Base-by-base conservation (phyloP, 2,797 vertebrate genomes). In the Spheniscus humboldti region DNA sequence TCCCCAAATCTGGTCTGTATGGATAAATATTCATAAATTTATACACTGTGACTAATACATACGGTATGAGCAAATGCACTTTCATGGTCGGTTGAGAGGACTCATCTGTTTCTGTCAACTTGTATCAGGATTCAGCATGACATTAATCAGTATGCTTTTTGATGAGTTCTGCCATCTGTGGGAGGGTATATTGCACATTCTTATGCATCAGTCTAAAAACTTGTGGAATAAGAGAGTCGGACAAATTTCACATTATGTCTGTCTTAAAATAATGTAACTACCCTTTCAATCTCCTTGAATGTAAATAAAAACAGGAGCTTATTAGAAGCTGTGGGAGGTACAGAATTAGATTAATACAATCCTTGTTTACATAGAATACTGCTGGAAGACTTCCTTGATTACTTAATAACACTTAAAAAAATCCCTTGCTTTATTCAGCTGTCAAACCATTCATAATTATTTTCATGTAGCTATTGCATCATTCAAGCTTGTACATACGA, bases 21-120 rank as follows among this genome's bases (percentile, higher is more conserved):
- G 77, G 90, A 84, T 97, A 97, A 97, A 97, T 96, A 96, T 88
- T 95, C 83, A 92, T 93, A 91, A 69, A 88, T 73, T 75, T 93
- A 72, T 12, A 24, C 75, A 13, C 68, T 93, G 74, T 95, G 81
- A 97, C 95, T 94, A 94, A 96, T 91, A 31, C 18, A 47, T 45
- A 66, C 1, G 1, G 24, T 73, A 63, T 92, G 88, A 92, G 59
- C 89, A 96, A 95, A 95, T 88, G 75, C 57, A 67, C 24, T 95
- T 92, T n/a, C 84, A 62, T 83, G 76, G 33, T 77, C 0, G 10
- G 67, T 62, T 68, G 75, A 92, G 56, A 95, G 53, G 45, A 56
- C 41, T 93, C 96, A 60, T 87, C 80, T 94, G 86, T 55, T 92
- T 79, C 92, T 96, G 84, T 96, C 86, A 92, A 3, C 39, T 92